These are phyloP conservation scores for Oryzias dopingdopingensis DNA, from an alignment of 2,797 vertebrate genomes.

Conservation along the genomic window DNA sequence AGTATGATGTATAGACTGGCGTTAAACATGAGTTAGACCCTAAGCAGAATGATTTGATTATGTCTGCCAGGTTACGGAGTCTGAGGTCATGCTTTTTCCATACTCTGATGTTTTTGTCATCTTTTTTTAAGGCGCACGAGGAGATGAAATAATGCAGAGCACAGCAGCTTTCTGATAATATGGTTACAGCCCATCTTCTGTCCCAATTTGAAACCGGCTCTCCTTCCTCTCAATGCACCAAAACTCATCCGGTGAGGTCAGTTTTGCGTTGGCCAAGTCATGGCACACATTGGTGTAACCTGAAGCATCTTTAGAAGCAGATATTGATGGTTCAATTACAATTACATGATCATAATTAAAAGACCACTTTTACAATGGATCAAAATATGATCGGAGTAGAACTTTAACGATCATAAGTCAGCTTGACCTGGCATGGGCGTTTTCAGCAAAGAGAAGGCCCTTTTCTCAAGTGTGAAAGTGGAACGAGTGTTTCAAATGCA, in stretches of 20 bases:
- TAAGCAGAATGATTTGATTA: slow-evolving; percentile 70
- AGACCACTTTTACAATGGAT: too few relatives aligned
- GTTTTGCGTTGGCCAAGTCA: neutral
- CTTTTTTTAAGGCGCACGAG: slow-evolving; percentile 59
- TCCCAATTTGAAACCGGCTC: slow-evolving; percentile 66
- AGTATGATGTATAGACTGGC: slow-evolving; percentile 77
- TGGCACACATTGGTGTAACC: too few relatives aligned
- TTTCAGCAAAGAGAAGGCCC: slow-evolving; percentile 32
- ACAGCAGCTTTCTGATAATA: slow-evolving; percentile 63
- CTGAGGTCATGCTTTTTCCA: slow-evolving; percentile 77
- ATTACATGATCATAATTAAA: too few relatives aligned
- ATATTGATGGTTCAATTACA: too few relatives aligned
- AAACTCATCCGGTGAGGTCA: slow-evolving; percentile 4
- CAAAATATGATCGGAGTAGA: too few relatives aligned
- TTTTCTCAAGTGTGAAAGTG: slow-evolving; percentile 33
- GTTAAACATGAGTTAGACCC: slow-evolving; percentile 58
- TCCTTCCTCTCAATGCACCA: slow-evolving; percentile 27
- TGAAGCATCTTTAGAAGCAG: too few relatives aligned
- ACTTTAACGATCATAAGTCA: neutral
- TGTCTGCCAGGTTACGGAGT: slow-evolving; percentile 69
- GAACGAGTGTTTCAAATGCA: slow-evolving; percentile 50
- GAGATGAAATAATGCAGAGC: slow-evolving; percentile 70
- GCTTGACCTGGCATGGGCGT: slow-evolving; percentile 17
- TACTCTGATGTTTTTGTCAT: slow-evolving; percentile 66
- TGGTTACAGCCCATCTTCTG: slow-evolving; percentile 61